Conservation (phyloP, 2,797 vertebrate species). For the Enteromius argenteus region DNA sequence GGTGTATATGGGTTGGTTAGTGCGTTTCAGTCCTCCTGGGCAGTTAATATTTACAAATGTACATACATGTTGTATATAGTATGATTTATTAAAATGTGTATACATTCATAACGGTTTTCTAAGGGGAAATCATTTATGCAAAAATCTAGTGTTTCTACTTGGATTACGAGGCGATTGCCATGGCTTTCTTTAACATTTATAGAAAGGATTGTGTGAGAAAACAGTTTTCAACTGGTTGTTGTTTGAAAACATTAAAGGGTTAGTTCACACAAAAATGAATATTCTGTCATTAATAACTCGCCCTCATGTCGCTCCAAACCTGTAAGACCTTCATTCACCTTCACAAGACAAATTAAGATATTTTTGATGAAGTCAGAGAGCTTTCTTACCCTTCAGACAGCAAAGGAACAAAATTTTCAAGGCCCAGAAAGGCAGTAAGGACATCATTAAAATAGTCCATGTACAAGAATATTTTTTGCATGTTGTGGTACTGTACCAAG, state of each 20-base stretch:
- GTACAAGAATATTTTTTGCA: too few species aligned
- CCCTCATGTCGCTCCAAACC: too few species aligned
- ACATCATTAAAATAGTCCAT: not conserved
- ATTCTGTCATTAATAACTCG: too few species aligned
- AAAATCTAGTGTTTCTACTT: not conserved
- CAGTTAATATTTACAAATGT: not conserved
- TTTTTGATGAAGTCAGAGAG: too few species aligned
- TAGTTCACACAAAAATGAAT: too few species aligned
- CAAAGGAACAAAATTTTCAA: not conserved
- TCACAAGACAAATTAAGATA: too few species aligned
- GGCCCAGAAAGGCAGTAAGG: not conserved
- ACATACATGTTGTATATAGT: not conserved
- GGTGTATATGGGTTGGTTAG: not conserved
- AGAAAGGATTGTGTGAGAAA: not conserved
- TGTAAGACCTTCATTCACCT: too few species aligned
- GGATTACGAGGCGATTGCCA: not conserved
- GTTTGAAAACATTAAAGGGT: not conserved
- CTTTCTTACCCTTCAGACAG: not conserved
- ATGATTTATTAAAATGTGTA: not conserved
- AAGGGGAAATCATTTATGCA: not conserved
- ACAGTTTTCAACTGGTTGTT: too few species aligned
- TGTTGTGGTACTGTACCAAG: too few species aligned
- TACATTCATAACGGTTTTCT: not conserved
- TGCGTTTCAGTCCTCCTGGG: not conserved
- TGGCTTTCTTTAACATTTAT: too few species aligned